Conservation (phyloP, 2,888 invertebrate genomes). For the Amphimallon solstitiale region DNA sequence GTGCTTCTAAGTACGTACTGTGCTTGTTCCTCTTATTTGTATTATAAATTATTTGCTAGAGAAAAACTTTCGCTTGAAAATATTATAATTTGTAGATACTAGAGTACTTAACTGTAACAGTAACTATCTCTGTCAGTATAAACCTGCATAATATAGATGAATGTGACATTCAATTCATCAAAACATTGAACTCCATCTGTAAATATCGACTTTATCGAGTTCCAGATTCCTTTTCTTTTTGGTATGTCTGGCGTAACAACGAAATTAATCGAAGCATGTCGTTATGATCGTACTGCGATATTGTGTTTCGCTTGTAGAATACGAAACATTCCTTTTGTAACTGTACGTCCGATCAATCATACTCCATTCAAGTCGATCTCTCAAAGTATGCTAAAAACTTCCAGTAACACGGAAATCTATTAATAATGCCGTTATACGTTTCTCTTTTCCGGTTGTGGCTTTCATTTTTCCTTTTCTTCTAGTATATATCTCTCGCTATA, state of each 20-base stretch:
- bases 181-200: constrained; percentile 2
- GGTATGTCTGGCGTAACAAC: constrained; percentile 26
- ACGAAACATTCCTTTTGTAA: constrained; percentile 23
- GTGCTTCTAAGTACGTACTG: too few species aligned
- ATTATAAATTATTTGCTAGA: too few species aligned
- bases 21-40: too few species aligned
- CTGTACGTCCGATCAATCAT: constrained; percentile 33
- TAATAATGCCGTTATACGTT: constrained; percentile 30
- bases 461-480: not conserved
- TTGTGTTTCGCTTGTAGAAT: constrained; percentile 15
- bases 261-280: constrained; percentile 33
- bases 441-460: constrained; percentile 8
- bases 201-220: constrained; percentile 5
- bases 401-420: constrained; percentile 34
- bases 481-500: not conserved
- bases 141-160: too few species aligned
- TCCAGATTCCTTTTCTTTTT: constrained; percentile 10
- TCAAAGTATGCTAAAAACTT: constrained; percentile 27
- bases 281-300: constrained; percentile 1
- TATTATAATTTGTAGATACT: too few species aligned
- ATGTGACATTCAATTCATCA: constrained; percentile 11
- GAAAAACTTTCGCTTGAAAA: too few species aligned
- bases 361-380: constrained; percentile 4
- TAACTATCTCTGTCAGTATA: too few species aligned
- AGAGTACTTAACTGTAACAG: too few species aligned